These are phyloP conservation scores for Megaceryle alcyon DNA, from an alignment of 2,797 vertebrate genomes.

Conservation along the genomic window DNA sequence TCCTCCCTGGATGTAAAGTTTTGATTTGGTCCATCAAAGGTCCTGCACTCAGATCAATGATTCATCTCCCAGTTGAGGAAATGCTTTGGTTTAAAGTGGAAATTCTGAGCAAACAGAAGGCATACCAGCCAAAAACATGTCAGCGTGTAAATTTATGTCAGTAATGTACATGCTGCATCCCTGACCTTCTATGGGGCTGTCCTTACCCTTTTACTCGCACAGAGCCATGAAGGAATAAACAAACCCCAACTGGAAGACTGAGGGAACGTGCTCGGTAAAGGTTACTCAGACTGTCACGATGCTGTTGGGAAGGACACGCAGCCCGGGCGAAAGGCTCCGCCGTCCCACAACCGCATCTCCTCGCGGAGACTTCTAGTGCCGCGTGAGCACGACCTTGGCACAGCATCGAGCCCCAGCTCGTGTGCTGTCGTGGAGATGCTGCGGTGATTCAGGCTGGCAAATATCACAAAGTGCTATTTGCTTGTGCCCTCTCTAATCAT, in stretches of 20 bases:
- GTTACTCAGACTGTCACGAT: neutral
- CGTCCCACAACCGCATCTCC: neutral
- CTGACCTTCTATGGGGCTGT: slow-evolving; percentile 9
- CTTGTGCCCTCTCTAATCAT: neutral
- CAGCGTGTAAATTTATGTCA: neutral
- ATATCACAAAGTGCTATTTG: neutral
- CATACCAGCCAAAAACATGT: neutral
- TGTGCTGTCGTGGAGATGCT: accelerated
- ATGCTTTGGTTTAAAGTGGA: neutral
- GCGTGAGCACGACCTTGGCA: neutral
- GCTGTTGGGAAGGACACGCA: neutral
- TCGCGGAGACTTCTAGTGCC: neutral
- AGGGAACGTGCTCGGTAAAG: neutral
- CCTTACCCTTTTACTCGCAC: neutral
- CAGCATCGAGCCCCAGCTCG: neutral
- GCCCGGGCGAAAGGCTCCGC: neutral
- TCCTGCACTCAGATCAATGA: neutral
- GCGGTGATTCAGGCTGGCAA: neutral
- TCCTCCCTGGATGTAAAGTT: neutral
- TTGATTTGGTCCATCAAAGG: neutral
- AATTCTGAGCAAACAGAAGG: neutral
- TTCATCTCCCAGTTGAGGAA: neutral
- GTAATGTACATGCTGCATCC: neutral
- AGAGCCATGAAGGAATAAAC: neutral
- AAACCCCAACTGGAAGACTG: neutral